Evolutionary conservation across 2,888 invertebrate species (phyloP), one percentile per base, ranked within the genome.

Genomic region (Eupithecia exiguata): DNA sequence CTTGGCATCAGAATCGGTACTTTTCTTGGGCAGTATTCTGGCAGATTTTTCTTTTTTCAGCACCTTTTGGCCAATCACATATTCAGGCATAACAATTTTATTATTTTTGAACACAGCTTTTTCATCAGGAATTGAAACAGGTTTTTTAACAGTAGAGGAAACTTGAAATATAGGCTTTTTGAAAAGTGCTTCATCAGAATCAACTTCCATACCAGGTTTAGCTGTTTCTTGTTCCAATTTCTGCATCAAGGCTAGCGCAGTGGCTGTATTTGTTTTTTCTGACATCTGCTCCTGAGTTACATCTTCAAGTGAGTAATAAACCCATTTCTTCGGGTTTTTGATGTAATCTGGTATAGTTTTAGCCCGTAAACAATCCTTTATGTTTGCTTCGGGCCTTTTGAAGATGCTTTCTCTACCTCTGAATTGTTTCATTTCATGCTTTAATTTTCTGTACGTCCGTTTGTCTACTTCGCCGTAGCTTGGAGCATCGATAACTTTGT

Each of bases 251-350:
- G 96, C 95, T 80, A 97, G 94, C 0, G 98, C 98, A 58, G 97
- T 97, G 66, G 96, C 95, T 18, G 96, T 96, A 83, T 98, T 98
- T 62, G 96, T 96, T 70, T 95, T 95, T 73, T 98, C 97, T 0
- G 97, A 97, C 92, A 97, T 96, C 84, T 97, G 97, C 21, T 96
- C 96, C 74, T 94, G 95, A 10, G 95, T 95, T 5, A 98, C 97
- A 95, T 98, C 97, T 38, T 96, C 96, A 25, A 98, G 89, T 21
- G 96, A 96, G 84, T 98, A 98, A 84, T 96, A 97, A 16, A 95
- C 96, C 97, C 97, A 98, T 85, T 97, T 97, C 76, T 97, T 95
- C 18, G 98, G 98, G 90, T 98, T 96, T 78, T 95, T 95, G 83
- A 96, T 95, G 84, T 96, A 95, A 78, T 86, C 92, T 73, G 89